Conservation (phyloP, 2,888 invertebrate species). For the Ditula angustiorana region DNA sequence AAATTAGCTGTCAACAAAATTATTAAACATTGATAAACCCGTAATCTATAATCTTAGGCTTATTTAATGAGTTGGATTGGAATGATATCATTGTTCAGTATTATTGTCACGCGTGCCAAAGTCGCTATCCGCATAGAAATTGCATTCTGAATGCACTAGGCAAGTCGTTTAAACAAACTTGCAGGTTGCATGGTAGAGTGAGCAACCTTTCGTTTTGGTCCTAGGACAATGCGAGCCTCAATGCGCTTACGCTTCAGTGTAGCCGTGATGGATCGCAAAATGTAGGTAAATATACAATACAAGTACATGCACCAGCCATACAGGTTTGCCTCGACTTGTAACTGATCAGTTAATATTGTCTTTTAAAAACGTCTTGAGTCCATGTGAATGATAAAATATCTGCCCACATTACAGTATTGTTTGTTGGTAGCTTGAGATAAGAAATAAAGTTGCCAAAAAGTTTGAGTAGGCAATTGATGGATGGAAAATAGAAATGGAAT, state of each 20-base stretch:
- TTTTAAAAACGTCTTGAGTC: conserved; percentile 55
- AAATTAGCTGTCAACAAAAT: background rate
- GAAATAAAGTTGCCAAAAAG: background rate
- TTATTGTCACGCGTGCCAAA: conserved; percentile 14
- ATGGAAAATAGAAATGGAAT: background rate
- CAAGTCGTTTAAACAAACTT: conserved; percentile 7
- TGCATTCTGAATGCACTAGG: conserved; percentile 13
- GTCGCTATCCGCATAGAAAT: conserved; percentile 28
- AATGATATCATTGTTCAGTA: conserved; percentile 19
- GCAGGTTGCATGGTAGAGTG: background rate
- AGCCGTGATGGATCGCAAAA: conserved; percentile 49
- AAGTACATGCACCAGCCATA: conserved; percentile 47
- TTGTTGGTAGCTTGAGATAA: background rate
- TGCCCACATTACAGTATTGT: conserved; percentile 1
- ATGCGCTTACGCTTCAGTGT: conserved; percentile 39
- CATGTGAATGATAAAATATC: conserved; percentile 9
- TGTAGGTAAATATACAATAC: conserved; percentile 45
- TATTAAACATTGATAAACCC: background rate
- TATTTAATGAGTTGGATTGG: conserved; percentile 16
- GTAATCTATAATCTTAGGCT: background rate
- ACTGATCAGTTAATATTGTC: conserved; percentile 63
- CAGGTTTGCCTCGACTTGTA: conserved; percentile 69
- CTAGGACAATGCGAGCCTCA: conserved; percentile 48
- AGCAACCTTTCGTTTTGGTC: conserved; percentile 41
- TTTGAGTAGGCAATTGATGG: background rate